These are phyloP conservation scores for Leptocoma aspasia DNA, from an alignment of 2,113 vertebrate species.

Conservation along the genomic window DNA sequence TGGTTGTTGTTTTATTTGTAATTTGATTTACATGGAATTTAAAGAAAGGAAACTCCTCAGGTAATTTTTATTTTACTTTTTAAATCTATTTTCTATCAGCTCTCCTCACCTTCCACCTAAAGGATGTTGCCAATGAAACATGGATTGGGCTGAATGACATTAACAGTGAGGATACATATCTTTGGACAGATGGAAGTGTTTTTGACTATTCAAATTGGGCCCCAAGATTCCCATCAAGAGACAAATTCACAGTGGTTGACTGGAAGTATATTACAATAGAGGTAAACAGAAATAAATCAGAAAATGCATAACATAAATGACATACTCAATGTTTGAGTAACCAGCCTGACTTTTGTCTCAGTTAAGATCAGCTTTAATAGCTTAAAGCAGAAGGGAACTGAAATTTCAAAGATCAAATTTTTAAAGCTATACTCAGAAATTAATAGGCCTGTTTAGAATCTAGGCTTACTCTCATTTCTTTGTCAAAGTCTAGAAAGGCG, in stretches of 20 bases:
- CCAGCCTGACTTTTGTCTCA: not conserved
- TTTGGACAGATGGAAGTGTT: conserved; percentile 85
- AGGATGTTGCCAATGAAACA: conserved; percentile 57
- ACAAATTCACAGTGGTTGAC: rapidly evolving
- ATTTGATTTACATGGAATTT: not conserved
- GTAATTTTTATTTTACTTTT: not conserved
- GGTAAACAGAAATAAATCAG: not conserved
- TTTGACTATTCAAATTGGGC: conserved; percentile 86
- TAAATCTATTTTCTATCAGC: conserved; percentile 55
- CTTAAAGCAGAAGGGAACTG: not conserved
- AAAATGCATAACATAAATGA: not conserved
- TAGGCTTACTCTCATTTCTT: not conserved
- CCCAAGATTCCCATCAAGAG: conserved; percentile 70
- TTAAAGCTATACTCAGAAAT: not conserved
- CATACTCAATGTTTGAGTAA: not conserved
- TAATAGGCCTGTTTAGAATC: not conserved
- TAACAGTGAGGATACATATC: conserved; percentile 78
- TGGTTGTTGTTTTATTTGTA: not conserved
- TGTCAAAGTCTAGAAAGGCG: not conserved
- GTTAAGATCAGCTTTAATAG: not conserved
- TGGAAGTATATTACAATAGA: not conserved
- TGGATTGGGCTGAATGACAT: conserved; percentile 89
- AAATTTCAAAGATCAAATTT: not conserved
- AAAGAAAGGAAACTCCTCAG: not conserved
- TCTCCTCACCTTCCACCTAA: conserved; percentile 81